Evolutionary conservation across 2,113 vertebrate species (phyloP).

Genomic region (Campylomormyrus tamandua): DNA sequence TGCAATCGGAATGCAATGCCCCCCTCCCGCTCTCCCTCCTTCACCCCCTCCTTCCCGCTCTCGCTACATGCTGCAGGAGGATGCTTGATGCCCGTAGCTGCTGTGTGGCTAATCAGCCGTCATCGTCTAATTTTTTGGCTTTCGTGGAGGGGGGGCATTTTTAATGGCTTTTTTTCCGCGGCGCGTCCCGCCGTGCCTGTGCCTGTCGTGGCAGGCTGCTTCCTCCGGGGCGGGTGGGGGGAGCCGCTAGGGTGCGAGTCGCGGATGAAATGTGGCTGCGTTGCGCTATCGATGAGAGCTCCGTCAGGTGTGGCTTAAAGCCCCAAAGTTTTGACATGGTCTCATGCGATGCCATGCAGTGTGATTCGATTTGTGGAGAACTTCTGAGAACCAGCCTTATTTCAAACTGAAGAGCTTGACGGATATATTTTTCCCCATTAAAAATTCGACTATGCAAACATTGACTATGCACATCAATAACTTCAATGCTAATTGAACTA

Average conservation of each 20-base stretch:
- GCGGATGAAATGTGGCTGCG: not conserved
- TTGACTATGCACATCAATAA: not conserved
- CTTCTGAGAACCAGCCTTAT: not conserved
- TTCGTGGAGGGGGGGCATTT: conserved; percentile 3
- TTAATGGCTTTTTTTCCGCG: conserved; percentile 20
- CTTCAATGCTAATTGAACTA: not conserved
- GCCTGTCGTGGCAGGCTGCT: not conserved
- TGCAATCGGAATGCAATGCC: conserved; percentile 64
- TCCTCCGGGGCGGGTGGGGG: not conserved
- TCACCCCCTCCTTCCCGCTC: conserved; percentile 24
- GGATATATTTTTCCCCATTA: not conserved
- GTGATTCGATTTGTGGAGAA: not conserved
- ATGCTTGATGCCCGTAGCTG: not conserved
- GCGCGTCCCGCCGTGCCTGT: conserved; percentile 2
- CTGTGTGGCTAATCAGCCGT: conserved; percentile 27
- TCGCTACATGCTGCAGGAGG: not conserved
- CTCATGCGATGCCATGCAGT: not conserved
- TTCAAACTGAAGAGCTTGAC: not conserved
- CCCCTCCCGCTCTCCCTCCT: conserved; percentile 5
- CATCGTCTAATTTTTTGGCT: conserved; percentile 22
- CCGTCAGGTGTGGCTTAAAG: not conserved
- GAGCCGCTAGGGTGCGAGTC: not conserved
- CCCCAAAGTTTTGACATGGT: not conserved
- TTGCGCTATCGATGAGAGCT: not conserved
- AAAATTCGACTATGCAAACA: not conserved